phyloP scores from a whole-genome alignment of 2,113 vertebrate genomes.

The Osmerus mordax region DNA sequence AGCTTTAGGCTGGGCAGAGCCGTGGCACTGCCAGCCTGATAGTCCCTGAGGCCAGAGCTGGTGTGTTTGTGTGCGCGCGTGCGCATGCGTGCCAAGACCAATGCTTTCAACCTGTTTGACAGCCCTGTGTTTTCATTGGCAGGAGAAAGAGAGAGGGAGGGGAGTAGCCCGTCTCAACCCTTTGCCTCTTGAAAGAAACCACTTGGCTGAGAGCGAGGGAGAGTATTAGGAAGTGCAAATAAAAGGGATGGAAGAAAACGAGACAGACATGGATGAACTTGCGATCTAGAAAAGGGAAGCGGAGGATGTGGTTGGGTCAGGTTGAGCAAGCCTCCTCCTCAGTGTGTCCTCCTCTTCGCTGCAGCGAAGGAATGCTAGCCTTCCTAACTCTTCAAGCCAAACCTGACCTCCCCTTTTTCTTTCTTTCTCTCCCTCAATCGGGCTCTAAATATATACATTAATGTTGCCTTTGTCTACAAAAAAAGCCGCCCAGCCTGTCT shows the following conservation, averaged over 20 bases:
- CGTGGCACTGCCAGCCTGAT: conserved; percentile 33
- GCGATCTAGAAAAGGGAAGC: conserved; percentile 4
- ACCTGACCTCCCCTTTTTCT: conserved; percentile 10
- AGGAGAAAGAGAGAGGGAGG: conserved; percentile 5
- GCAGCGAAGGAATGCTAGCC: conserved; percentile 34
- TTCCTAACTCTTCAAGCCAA: conserved; percentile 29
- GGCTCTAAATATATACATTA: conserved; percentile 39
- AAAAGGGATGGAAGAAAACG: conserved; percentile 6
- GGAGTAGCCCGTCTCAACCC: not conserved
- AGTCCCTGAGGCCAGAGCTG: conserved; percentile 10
- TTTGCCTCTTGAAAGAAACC: conserved; percentile 5
- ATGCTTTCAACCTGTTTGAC: conserved; percentile 37
- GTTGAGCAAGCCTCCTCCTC: conserved; percentile 24
- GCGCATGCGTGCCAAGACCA: not conserved
- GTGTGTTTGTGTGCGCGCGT: not conserved
- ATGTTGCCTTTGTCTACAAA: conserved; percentile 40
- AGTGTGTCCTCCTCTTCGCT: conserved; percentile 30
- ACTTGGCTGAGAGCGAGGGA: conserved; percentile 1
- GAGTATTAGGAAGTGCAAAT: not conserved
- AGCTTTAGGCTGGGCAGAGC: conserved; percentile 51
- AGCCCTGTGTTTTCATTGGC: conserved; percentile 45
- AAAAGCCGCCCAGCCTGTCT: conserved; percentile 39
- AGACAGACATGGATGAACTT: not conserved
- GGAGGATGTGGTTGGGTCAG: conserved; percentile 32
- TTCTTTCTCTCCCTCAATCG: conserved; percentile 18